Base-by-base conservation (phyloP, 2,797 vertebrate species). In the Coluber constrictor region DNA sequence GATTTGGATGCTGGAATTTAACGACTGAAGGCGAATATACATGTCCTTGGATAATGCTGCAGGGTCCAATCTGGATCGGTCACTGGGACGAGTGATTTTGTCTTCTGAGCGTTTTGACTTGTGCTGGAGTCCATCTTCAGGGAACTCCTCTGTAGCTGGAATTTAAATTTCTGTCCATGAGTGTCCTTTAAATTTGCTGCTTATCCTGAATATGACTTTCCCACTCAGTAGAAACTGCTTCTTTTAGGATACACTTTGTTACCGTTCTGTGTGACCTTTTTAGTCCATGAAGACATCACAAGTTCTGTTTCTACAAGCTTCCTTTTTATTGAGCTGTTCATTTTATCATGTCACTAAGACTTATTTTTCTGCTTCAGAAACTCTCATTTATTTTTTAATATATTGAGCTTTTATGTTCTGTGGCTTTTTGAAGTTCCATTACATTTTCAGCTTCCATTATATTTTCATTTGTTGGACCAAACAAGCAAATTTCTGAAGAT, bases 401-500 rank as follows among this genome's bases (percentile, higher is more conserved):
- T 92, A 92, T 91, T 94, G 92, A 54, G 74, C 51, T 90, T 51
- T 74, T 74, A 3, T 37, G 32, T 43, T 79, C 70, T 4, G 70
- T 59, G 90, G 92, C 47, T 87, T 87, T 90, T 89, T 91, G 32
- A 79, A 3, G 20, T 51, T 60, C 15, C 1, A 43, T 55, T 47
- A 55, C 88, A 20, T 93, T 94, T 93, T 9, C 0, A 92, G 29
- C 29, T n/a, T 60, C 23, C 2, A 61, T 43, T 47, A 57, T 90
- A 11, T 93, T 93, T 93, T 8, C 0, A 92, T n/a, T 8, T 90
- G 9, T 8, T 92, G 93, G 93, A 88, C 92, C 94, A 83, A 95
- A 32, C 83, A 89, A 86, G 66, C 29, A 94, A 95, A 92, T 92
- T 94, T 95, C 87, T 93, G 91, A 87, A 91, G 47, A 74, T 47